A percentile compares a stretch with the other conserved stretches of the same genome.
Evolutionary conservation across 1,140 invertebrate species (phyloP).

Genomic region (Bombus ignitus): DNA sequence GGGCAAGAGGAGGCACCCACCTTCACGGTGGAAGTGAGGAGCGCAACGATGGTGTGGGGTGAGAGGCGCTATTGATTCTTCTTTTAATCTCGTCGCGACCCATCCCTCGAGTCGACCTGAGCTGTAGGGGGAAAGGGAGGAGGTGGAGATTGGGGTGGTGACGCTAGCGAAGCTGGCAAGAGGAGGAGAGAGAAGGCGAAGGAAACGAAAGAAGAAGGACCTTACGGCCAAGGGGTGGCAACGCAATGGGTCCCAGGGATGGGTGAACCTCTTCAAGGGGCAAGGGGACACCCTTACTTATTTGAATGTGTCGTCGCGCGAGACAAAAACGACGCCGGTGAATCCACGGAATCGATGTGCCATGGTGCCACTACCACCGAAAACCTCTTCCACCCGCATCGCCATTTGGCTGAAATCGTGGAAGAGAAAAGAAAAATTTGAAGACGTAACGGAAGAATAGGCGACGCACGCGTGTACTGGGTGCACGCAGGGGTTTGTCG

Average conservation of each 20-base stretch:
- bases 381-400: slow-evolving; percentile 27
- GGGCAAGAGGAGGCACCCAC: slow-evolving; percentile 65
- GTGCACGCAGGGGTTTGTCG: neutral
- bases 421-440: neutral
- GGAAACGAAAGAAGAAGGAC: slow-evolving; percentile 69
- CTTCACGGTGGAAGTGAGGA: slow-evolving; percentile 45
- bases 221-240: slow-evolving; percentile 55
- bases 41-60: slow-evolving; percentile 47
- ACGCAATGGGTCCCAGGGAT: slow-evolving; percentile 41
- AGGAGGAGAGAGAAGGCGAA: slow-evolving; percentile 35
- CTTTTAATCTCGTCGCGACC: slow-evolving; percentile 82
- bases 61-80: slow-evolving; percentile 79
- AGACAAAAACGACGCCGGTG: slow-evolving; percentile 77
- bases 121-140: slow-evolving; percentile 17
- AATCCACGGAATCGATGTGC: slow-evolving; percentile 79
- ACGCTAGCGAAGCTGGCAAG: neutral
- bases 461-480: neutral
- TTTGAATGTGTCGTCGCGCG: slow-evolving; percentile 82
- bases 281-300: slow-evolving; percentile 74
- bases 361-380: slow-evolving; percentile 56
- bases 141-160: slow-evolving; percentile 42
- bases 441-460: neutral
- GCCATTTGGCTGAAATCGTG: slow-evolving; percentile 42
- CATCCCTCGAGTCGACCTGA: slow-evolving; percentile 72
- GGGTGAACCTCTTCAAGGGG: slow-evolving; percentile 44